phyloP scores from a whole-genome alignment of 2,888 invertebrate species.

The Malachius bipustulatus region DNA sequence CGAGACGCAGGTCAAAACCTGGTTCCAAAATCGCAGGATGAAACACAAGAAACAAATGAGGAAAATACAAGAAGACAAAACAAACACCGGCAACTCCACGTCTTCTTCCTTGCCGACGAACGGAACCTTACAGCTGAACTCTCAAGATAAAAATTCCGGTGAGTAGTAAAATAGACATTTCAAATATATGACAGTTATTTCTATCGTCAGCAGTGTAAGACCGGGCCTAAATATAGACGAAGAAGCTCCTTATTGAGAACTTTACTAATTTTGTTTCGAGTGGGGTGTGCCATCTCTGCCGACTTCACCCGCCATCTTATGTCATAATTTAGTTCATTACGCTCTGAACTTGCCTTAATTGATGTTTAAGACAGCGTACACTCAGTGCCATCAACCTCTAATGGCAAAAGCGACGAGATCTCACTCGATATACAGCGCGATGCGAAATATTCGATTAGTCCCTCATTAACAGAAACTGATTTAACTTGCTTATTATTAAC shows the following conservation, averaged over 20 bases:
- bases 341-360: conserved; percentile 31
- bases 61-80: conserved; percentile 48
- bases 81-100: conserved; percentile 11
- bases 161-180: no score
- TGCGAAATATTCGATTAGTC: no score
- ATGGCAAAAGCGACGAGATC: no score
- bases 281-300: conserved; percentile 15
- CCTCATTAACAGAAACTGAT: no score
- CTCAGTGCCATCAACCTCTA: no score
- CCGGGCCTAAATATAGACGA: neutral
- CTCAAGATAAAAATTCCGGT: no score
- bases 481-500: no score
- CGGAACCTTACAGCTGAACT: no score
- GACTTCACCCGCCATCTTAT: conserved; percentile 28
- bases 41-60: conserved; percentile 87
- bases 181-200: no score
- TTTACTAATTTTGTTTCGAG: conserved; percentile 27
- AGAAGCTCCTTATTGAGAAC: conserved; percentile 17
- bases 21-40: conserved; percentile 97
- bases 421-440: no score
- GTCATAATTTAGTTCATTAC: conserved; percentile 31
- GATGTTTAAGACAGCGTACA: conserved; percentile 34
- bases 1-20: conserved; percentile 91
- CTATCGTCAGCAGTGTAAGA: no score
- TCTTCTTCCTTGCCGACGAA: no score